phyloP scores from a whole-genome alignment of 2,888 invertebrate species.

The Melieria crassipennis region DNA sequence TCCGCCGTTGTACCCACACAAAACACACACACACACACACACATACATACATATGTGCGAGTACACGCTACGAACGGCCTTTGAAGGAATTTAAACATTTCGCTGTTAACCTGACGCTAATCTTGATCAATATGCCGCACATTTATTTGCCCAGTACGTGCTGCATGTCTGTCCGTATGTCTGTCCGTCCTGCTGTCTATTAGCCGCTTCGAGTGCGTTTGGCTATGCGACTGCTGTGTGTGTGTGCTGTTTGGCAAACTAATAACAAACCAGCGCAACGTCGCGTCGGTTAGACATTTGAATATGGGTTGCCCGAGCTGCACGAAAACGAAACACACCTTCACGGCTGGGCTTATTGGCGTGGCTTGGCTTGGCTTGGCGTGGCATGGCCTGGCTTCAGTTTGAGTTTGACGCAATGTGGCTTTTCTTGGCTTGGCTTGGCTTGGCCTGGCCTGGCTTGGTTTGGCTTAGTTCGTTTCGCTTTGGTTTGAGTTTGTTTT shows the following conservation, averaged over 20 bases:
- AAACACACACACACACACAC: not conserved
- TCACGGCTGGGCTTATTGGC: conserved; percentile 4
- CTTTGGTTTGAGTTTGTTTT: not conserved
- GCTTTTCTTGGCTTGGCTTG: not conserved
- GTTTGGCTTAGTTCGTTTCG: not conserved
- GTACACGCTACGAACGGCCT: conserved; percentile 24
- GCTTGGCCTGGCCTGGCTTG: not conserved
- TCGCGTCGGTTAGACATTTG: no score
- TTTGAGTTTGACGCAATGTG: not conserved
- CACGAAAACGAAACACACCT: conserved; percentile 15
- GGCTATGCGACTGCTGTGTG: no score
- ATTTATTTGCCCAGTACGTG: conserved; percentile 10
- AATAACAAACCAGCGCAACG: no score
- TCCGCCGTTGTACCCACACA: not conserved
- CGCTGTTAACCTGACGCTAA: conserved; percentile 31
- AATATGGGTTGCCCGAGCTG: no score
- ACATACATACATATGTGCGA: conserved; percentile 7
- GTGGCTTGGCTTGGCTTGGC: conserved; percentile 17
- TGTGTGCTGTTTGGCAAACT: no score
- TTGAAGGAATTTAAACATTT: conserved; percentile 34
- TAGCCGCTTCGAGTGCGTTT: no score
- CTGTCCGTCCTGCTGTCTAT: no score
- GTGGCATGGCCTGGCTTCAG: not conserved
- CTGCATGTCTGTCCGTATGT: no score
- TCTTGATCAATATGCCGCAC: conserved; percentile 29